Base-by-base conservation (phyloP, 2,113 vertebrate genomes). In the Cynocephalus volans region DNA sequence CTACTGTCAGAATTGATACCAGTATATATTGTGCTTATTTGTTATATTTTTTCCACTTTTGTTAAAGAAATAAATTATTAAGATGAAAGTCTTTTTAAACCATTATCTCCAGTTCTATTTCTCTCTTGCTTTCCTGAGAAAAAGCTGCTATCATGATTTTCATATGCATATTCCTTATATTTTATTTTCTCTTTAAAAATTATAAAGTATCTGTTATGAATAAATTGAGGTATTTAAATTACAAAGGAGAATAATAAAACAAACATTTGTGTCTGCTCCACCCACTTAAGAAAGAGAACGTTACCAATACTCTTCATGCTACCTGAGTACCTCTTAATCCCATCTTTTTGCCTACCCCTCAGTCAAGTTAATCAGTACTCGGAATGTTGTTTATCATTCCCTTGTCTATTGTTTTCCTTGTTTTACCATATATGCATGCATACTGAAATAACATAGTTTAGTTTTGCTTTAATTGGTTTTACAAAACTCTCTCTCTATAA, bases 381-480 rank as follows among this genome's bases (percentile, higher is more conserved):
- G 75, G 31, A 76, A 69, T 36, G 26, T 14, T 70, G 8, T 45
- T 83, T 31, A 18, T 80, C 19, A 31, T 79, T 90, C 3, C 18
- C 41, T 31, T 92, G 21, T 28, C 82, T 58, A 26, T 52, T 48
- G 15, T 90, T 62, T 76, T 21, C n/a, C 10, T 80, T 75, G 33
- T 64, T 86, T 88, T 18, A 17, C 24, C 14, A 72, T 4, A n/a
- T 23, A 48, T 1, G 9, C 17, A 19, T 65, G 18, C 41, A 60
- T 80, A 24, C 14, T 76, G 24, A 88, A 85, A 28, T 23, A 41
- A 62, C 8, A 17, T 28, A 31, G 7, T 60, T 62, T 70, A 80
- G 6, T 79, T 97, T 90, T 70, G 3, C 10, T 83, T 64, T 83
- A n/a, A 67, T 76, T 62, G 31, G 9, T 8, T 88, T 92, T 75